These are phyloP conservation scores for Periophthalmus modestus DNA, from an alignment of 2,113 vertebrate species.

Conservation along the genomic window DNA sequence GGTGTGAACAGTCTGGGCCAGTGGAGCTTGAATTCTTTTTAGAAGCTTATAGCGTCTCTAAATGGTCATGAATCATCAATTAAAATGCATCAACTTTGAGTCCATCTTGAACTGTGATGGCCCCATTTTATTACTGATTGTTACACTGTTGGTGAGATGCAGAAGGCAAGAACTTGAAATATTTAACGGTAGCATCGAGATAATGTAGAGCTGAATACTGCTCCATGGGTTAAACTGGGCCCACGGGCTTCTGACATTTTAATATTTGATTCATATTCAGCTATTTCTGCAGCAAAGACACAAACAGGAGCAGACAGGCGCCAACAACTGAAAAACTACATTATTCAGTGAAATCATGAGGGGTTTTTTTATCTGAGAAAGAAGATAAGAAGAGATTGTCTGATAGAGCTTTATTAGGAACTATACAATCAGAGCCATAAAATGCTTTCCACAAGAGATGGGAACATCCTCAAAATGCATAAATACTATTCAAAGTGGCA, in stretches of 20 bases:
- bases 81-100: neutral
- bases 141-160: neutral
- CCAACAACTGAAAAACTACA: slow-evolving; percentile 40
- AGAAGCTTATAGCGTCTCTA: neutral
- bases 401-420: neutral
- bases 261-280: slow-evolving; percentile 65
- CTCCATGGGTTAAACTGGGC: slow-evolving; percentile 7
- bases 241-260: slow-evolving; percentile 21
- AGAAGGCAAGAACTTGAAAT: slow-evolving; percentile 14
- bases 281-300: slow-evolving; percentile 53
- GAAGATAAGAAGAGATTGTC: slow-evolving; percentile 1
- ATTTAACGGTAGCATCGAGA: slow-evolving; percentile 5
- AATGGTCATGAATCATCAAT: slow-evolving; percentile 3
- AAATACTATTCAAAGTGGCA: too few relatives aligned
- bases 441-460: neutral
- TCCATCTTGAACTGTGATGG: slow-evolving; percentile 1
- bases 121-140: neutral
- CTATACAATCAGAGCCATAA: neutral
- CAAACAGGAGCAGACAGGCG: slow-evolving; percentile 42
- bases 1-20: neutral
- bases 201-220: slow-evolving; percentile 19
- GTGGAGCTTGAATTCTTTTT: neutral
- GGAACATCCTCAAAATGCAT: neutral
- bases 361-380: slow-evolving; percentile 36
- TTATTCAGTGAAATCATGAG: slow-evolving; percentile 56